phyloP scores from a whole-genome alignment of 30 jellyfish, hydroid and myxozoan species.

The Chironex yamaguchii region DNA sequence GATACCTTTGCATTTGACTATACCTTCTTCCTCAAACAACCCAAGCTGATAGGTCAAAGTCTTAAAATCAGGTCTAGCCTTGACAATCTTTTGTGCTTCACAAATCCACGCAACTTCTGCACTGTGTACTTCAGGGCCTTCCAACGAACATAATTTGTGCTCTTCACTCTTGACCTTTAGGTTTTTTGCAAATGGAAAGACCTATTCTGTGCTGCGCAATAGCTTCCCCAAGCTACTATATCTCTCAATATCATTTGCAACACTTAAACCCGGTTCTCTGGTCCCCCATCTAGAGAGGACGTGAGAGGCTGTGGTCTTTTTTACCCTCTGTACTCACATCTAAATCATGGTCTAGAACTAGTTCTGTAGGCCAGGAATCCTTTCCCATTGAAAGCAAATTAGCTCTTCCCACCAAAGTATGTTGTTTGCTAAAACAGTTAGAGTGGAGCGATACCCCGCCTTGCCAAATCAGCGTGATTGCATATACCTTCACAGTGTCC shows the following conservation, averaged over 20 bases:
- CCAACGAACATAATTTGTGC: neutral
- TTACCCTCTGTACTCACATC: constrained; percentile 1
- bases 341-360: neutral
- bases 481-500: constrained; percentile 27
- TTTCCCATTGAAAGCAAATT: constrained; percentile 15
- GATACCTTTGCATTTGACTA: constrained; percentile 12
- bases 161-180: neutral
- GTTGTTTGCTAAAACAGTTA: neutral
- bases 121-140: neutral
- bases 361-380: constrained; percentile 22
- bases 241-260: neutral
- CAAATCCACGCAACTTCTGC: constrained; percentile 3
- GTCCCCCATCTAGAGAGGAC: neutral
- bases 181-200: neutral
- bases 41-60: neutral
- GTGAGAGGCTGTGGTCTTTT: neutral
- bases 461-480: constrained; percentile 45
- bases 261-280: neutral
- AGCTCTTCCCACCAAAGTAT: constrained; percentile 68
- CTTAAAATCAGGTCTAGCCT: neutral
- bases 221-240: neutral
- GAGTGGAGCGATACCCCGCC: constrained; percentile 33
- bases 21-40: neutral
- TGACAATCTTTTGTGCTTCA: constrained; percentile 4
- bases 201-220: constrained; percentile 18